Conservation (phyloP, 2,113 vertebrate species). For the Apteryx mantelli region DNA sequence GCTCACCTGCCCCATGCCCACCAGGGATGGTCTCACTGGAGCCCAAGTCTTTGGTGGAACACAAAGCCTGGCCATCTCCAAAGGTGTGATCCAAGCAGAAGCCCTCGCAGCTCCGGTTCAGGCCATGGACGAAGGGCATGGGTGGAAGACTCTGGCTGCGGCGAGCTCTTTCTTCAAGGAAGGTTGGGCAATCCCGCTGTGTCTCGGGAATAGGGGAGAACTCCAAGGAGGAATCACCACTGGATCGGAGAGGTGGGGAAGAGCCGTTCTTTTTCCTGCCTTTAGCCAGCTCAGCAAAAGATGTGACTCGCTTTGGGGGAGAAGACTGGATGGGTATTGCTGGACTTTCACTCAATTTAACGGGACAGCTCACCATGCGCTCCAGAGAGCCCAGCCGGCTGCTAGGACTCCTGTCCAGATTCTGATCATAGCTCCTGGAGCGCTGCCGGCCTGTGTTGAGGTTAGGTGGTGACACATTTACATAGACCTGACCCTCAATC, state of each 20-base stretch:
- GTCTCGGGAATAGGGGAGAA: slow-evolving; percentile 87
- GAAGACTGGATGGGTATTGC: slow-evolving; percentile 72
- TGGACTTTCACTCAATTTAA: slow-evolving; percentile 88
- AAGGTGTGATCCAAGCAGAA: slow-evolving; percentile 65
- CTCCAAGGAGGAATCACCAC: slow-evolving; percentile 83
- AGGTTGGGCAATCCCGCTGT: slow-evolving; percentile 61
- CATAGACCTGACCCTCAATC: slow-evolving; percentile 91
- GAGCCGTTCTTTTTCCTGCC: slow-evolving; percentile 84
- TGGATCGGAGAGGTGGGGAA: slow-evolving; percentile 72
- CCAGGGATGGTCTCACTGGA: slow-evolving; percentile 47
- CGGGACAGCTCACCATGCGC: slow-evolving; percentile 95
- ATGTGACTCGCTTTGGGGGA: slow-evolving; percentile 86
- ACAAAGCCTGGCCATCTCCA: slow-evolving; percentile 25
- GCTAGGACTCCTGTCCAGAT: slow-evolving; percentile 85
- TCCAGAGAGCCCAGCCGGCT: slow-evolving; percentile 88
- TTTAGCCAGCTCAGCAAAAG: slow-evolving; percentile 93
- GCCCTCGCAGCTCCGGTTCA: slow-evolving; percentile 80
- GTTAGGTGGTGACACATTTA: slow-evolving; percentile 88
- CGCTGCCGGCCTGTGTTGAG: slow-evolving; percentile 79
- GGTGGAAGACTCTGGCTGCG: slow-evolving; percentile 81
- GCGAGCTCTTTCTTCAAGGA: slow-evolving; percentile 61
- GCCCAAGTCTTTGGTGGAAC: slow-evolving; percentile 1
- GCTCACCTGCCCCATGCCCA: slow-evolving; percentile 66
- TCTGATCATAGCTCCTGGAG: slow-evolving; percentile 96
- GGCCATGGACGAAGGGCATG: slow-evolving; percentile 78